Base-by-base conservation (phyloP, 1,140 invertebrate genomes). In the Triops cancriformis region DNA sequence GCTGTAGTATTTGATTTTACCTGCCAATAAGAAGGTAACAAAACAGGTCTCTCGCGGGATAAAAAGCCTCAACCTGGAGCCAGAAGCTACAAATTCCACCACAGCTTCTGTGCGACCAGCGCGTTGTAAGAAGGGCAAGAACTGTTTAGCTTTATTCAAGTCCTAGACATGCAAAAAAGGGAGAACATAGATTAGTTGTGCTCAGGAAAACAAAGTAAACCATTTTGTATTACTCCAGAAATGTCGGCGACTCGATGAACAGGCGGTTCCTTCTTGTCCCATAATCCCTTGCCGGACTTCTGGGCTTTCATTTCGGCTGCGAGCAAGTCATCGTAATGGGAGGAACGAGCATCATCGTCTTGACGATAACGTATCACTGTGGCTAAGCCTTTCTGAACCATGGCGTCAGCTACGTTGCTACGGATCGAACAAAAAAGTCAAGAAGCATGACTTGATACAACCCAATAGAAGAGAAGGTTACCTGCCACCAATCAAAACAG, bases 271-370 rank as follows among this genome's bases (percentile, higher is more conserved):
- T 97, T 96, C 83, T 95, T 95, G 12, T 90, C 89, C 81, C 95
- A 91, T 14, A 97, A 82, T 42, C 96, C 95, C 80, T 94, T 89
- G 23, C 87, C 86, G 2, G 91, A 91, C 85, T 98, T 98, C 73
- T 90, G 88, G 1, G 98, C 98, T 83, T 97, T 95, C 18, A 89
- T 89, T 87, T 99, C 97, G 9, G 98, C 97, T 79, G 93, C 91
- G 51, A 97, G 85, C n/a, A 99, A 86, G 73, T 94, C 91, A 84
- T 98, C 97, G 84, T 99, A 99, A 76, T 93, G 91, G 1, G 93
- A 92, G 28, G 97, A 97, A 78, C 97, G 89, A 83, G 98, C 94
- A 83, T 99, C 97, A 84, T 98, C 96, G 84, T 98, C 96, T 83
- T 94, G 93, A 76, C 94, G 88, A 82, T 99, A 97, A 76, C 93